Evolutionary conservation across 2,888 invertebrate species (phyloP).

Genomic region (Ceriagrion tenellum): DNA sequence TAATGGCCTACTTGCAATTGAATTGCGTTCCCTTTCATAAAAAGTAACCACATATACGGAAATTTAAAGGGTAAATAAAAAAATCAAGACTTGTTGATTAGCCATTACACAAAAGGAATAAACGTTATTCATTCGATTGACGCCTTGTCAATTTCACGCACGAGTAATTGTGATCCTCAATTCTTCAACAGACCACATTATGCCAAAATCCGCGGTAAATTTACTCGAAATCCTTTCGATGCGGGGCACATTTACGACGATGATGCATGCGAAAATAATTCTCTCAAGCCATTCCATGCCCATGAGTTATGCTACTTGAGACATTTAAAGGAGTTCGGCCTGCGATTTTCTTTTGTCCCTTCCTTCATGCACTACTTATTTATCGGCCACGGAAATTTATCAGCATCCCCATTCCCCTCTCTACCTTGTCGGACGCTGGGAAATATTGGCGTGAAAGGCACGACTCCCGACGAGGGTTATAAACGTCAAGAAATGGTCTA

Average conservation of each 20-base stretch:
- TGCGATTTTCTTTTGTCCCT: constrained; percentile 17
- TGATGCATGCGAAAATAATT: background rate
- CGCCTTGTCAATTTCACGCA: background rate
- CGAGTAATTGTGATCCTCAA: background rate
- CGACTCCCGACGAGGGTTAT: background rate
- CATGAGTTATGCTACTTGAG: background rate
- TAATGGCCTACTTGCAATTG: no score
- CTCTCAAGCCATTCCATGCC: background rate
- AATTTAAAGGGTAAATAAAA: no score
- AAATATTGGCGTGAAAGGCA: constrained; percentile 26
- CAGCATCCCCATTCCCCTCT: background rate
- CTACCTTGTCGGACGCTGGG: background rate
- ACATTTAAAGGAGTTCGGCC: background rate
- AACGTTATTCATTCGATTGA: no score
- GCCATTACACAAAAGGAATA: no score
- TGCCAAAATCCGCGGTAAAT: background rate
- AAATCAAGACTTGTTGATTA: no score
- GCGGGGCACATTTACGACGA: background rate
- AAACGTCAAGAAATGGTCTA: constrained; percentile 8
- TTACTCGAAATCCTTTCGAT: background rate
- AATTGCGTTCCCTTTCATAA: no score
- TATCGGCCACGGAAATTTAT: constrained; percentile 18
- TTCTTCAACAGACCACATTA: background rate
- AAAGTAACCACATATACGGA: no score
- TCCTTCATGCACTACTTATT: constrained; percentile 27